phyloP scores from a whole-genome alignment of 2,113 vertebrate species.

The Cavia aperea region DNA sequence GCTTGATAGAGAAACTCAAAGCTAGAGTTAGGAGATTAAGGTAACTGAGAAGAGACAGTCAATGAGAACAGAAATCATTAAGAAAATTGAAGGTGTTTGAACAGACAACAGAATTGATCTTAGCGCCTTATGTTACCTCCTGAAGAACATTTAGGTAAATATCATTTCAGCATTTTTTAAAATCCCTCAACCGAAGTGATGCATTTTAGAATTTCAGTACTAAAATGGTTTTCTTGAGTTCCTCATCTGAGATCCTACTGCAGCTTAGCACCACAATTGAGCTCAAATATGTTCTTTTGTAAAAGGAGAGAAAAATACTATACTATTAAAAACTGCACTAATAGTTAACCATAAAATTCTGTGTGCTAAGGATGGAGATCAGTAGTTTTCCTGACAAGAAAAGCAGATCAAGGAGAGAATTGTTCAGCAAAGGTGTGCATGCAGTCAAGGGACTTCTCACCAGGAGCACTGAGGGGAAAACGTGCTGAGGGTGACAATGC shows the following conservation, averaged over 20 bases:
- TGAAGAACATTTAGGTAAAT: neutral
- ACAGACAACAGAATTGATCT: neutral
- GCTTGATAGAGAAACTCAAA: constrained; percentile 18
- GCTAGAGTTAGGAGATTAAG: constrained; percentile 9
- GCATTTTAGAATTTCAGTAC: neutral
- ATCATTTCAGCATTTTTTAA: neutral
- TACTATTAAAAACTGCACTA: neutral
- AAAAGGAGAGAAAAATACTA: neutral
- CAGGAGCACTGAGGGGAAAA: fast-evolving
- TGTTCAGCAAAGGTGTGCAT: neutral
- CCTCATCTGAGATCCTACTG: neutral
- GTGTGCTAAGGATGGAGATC: neutral
- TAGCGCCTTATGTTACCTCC: neutral
- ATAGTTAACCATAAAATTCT: neutral
- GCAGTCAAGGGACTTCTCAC: neutral
- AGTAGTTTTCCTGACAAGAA: neutral
- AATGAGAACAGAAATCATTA: neutral
- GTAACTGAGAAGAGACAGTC: constrained; percentile 33
- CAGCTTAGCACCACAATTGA: neutral
- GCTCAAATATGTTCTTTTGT: neutral
- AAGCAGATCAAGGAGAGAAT: neutral
- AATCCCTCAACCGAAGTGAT: neutral
- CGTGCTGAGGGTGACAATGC: neutral
- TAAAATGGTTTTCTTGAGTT: neutral
- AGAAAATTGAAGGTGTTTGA: neutral